These are phyloP conservation scores for Mormyrus lacerda DNA, from an alignment of 2,113 vertebrate species.

Conservation along the genomic window DNA sequence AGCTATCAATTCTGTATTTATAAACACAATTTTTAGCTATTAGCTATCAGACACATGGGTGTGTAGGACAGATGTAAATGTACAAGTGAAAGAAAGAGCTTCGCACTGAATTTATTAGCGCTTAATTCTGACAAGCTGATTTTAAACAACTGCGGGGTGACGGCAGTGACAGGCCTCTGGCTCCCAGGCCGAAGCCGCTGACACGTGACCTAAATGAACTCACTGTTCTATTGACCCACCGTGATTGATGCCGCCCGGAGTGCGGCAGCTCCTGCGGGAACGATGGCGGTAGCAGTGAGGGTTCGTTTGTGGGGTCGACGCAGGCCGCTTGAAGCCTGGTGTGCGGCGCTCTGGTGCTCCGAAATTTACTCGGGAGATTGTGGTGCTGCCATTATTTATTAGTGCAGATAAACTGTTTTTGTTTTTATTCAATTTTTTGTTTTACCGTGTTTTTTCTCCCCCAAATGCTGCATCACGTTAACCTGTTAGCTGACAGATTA, in stretches of 20 bases:
- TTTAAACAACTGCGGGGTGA: constrained; percentile 33
- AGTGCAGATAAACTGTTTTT: background rate
- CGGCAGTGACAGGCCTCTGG: constrained; percentile 17
- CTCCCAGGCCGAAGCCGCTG: constrained; percentile 25
- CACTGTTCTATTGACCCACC: constrained; percentile 35
- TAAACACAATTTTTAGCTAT: background rate
- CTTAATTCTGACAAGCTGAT: constrained; percentile 40
- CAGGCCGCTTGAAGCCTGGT: background rate
- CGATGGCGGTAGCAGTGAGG: constrained; percentile 33
- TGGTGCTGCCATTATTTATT: no score
- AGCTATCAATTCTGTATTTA: background rate
- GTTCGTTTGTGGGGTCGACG: background rate
- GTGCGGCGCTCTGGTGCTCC: constrained; percentile 3
- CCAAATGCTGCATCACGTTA: background rate
- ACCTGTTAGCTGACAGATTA: background rate
- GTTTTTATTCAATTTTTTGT: background rate
- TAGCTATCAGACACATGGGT: background rate
- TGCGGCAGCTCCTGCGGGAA: constrained; percentile 36
- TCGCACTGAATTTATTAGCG: constrained; percentile 33
- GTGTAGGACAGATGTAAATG: background rate
- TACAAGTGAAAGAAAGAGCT: constrained; percentile 14
- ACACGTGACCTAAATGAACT: constrained; percentile 41
- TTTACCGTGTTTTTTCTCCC: background rate
- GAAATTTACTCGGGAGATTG: constrained; percentile 27
- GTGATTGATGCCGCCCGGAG: constrained; percentile 40